Conservation (phyloP, 2,888 invertebrate genomes). For the Hecatera dysodea region DNA sequence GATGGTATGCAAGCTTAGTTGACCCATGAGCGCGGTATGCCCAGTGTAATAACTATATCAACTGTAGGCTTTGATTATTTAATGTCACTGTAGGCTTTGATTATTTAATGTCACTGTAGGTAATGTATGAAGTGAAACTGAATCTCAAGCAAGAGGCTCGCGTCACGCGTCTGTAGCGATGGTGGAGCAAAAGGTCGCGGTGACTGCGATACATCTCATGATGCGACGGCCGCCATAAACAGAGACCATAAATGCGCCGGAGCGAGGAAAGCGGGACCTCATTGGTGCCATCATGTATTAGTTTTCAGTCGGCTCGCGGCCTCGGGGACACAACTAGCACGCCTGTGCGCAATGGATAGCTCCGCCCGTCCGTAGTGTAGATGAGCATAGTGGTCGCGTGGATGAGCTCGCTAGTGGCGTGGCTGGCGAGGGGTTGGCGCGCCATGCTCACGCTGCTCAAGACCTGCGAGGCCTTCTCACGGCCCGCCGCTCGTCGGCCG, state of each 20-base stretch:
- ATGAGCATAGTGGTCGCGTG: slow-evolving; percentile 17
- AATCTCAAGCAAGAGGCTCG: slow-evolving; percentile 11
- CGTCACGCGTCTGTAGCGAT: not conserved
- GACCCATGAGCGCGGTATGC: not conserved
- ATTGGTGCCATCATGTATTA: slow-evolving; percentile 42
- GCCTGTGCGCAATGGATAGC: not conserved
- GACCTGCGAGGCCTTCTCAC: slow-evolving; percentile 75
- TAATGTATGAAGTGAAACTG: slow-evolving; percentile 7
- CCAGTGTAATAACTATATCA: not conserved
- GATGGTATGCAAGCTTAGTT: not conserved
- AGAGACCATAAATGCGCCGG: slow-evolving; percentile 65
- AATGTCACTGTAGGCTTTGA: too few species aligned
- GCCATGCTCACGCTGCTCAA: slow-evolving; percentile 79
- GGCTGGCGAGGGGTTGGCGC: not conserved
- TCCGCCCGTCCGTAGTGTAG: slow-evolving; percentile 5
- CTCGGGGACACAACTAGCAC: slow-evolving; percentile 27
- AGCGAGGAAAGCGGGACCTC: slow-evolving; percentile 65
- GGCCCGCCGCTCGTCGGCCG: slow-evolving; percentile 9
- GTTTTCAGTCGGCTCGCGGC: slow-evolving; percentile 50
- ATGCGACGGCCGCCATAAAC: slow-evolving; percentile 52
- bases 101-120: too few species aligned
- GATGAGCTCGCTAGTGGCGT: slow-evolving; percentile 4
- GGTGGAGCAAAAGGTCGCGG: slow-evolving; percentile 17
- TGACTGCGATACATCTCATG: slow-evolving; percentile 42
- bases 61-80: too few species aligned